Conservation (phyloP, 2,797 vertebrate species). For the Hephaestus fuliginosus region DNA sequence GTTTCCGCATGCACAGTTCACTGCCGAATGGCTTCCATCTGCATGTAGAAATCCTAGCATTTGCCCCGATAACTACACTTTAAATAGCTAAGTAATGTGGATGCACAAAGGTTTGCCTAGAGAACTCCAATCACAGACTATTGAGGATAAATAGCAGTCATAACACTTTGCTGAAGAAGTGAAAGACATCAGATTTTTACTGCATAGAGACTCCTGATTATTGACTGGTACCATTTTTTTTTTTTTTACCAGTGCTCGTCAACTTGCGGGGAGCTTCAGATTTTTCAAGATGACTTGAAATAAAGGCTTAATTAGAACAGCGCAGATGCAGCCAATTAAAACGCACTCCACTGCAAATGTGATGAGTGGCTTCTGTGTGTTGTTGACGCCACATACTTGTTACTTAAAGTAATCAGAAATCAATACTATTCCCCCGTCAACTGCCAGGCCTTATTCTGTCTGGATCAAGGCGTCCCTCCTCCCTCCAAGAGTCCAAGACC, state of each 20-base stretch:
- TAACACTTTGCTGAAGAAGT: neutral
- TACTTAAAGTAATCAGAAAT: conserved; percentile 46
- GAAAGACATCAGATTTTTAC: neutral
- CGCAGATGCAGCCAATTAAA: conserved; percentile 7
- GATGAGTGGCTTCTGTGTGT: conserved; percentile 1
- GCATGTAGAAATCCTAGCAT: neutral
- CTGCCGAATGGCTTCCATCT: conserved; percentile 20
- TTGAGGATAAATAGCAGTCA: neutral
- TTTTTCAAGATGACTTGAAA: conserved; percentile 5
- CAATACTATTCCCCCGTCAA: conserved; percentile 36
- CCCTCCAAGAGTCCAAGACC: conserved; percentile 34
- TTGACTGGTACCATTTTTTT: neutral
- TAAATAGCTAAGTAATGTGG: neutral
- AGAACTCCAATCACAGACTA: neutral
- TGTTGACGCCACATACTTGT: conserved; percentile 16
- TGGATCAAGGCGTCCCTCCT: conserved; percentile 38
- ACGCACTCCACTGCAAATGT: neutral
- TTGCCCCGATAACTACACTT: neutral
- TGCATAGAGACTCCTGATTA: neutral
- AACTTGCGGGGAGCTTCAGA: neutral
- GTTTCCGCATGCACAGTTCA: neutral
- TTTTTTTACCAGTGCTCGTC: neutral
- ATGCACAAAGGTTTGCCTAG: neutral
- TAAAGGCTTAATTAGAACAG: neutral
- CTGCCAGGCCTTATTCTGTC: conserved; percentile 49